phyloP scores from a whole-genome alignment of 2,888 invertebrate genomes.

The Drosophila maculinotata region DNA sequence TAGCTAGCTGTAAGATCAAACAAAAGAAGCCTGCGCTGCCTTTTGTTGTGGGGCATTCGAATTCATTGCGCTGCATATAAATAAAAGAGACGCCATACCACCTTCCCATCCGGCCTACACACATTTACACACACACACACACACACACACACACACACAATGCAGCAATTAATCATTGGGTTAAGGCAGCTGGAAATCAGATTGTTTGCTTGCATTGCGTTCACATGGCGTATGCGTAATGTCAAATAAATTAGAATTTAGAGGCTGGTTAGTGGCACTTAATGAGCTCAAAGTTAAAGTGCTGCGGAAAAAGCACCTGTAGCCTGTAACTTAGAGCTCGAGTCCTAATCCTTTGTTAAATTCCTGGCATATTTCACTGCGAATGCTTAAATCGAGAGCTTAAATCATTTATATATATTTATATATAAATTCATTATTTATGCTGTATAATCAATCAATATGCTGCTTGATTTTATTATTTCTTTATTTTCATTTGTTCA shows the following conservation, averaged over 20 bases:
- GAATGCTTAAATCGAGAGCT: constrained; percentile 18
- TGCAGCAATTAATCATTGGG: constrained; percentile 73
- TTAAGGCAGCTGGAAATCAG: constrained; percentile 65
- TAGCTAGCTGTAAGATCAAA: constrained; percentile 6
- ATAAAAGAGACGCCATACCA: constrained; percentile 53
- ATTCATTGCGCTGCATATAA: constrained; percentile 70
- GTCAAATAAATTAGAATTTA: constrained; percentile 72
- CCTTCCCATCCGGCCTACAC: constrained; percentile 8
- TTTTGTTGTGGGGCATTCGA: constrained; percentile 38
- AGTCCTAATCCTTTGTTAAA: constrained; percentile 43
- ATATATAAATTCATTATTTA: constrained; percentile 66
- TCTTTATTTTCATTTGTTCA: constrained; percentile 72
- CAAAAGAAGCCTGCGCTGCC: constrained; percentile 31
- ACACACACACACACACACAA: constrained; percentile 8
- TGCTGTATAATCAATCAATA: constrained; percentile 79
- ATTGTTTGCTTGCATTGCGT: constrained; percentile 59
- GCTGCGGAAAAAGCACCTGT: constrained; percentile 26
- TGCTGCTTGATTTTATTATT: constrained; percentile 78
- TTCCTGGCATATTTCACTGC: constrained; percentile 14
- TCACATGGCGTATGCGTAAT: constrained; percentile 74
- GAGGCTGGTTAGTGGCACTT: constrained; percentile 33
- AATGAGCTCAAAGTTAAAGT: constrained; percentile 17
- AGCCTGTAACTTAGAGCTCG: constrained; percentile 18
- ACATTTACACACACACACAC: constrained; percentile 5
- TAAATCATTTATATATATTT: not conserved